A percentile compares a stretch with the other conserved stretches of the same genome.
Conservation (phyloP, 2,888 invertebrate genomes). For the Palloptera scutellata region DNA sequence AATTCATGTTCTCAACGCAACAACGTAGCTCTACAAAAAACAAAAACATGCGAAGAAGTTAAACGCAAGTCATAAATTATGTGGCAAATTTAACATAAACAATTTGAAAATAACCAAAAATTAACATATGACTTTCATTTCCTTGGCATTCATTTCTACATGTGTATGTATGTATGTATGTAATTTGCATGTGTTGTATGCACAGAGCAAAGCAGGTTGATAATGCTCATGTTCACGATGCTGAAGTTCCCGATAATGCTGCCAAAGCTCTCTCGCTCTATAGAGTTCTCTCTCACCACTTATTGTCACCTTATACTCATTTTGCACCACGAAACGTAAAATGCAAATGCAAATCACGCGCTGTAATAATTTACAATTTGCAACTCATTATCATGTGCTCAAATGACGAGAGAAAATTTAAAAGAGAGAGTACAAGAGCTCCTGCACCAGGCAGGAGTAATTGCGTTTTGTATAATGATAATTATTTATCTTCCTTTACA, state of each 20-base stretch:
- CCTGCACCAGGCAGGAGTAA: too few species aligned
- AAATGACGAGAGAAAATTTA: too few species aligned
- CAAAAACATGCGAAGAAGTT: background rate
- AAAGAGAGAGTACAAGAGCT: too few species aligned
- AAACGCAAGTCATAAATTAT: slow-evolving; percentile 19
- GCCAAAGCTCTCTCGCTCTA: too few species aligned
- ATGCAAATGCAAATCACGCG: slow-evolving; percentile 18
- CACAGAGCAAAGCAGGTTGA: background rate
- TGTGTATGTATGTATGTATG: too few species aligned
- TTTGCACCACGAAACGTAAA: background rate
- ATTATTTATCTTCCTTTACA: too few species aligned
- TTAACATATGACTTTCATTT: background rate
- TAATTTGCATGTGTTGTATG: too few species aligned
- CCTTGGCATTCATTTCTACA: background rate
- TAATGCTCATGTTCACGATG: too few species aligned
- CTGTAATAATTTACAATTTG: slow-evolving; percentile 13
- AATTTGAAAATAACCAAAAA: slow-evolving; percentile 1
- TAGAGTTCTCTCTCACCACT: background rate
- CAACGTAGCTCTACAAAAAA: too few species aligned
- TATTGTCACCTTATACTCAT: background rate
- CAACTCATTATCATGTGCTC: slow-evolving; percentile 12
- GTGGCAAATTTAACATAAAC: slow-evolving; percentile 9
- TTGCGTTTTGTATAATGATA: too few species aligned
- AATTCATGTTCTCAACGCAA: too few species aligned
- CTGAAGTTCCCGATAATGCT: background rate